These are phyloP conservation scores for Amphiura filiformis DNA, from an alignment of 35 echinoderm and acorn worm species.

Conservation along the genomic window DNA sequence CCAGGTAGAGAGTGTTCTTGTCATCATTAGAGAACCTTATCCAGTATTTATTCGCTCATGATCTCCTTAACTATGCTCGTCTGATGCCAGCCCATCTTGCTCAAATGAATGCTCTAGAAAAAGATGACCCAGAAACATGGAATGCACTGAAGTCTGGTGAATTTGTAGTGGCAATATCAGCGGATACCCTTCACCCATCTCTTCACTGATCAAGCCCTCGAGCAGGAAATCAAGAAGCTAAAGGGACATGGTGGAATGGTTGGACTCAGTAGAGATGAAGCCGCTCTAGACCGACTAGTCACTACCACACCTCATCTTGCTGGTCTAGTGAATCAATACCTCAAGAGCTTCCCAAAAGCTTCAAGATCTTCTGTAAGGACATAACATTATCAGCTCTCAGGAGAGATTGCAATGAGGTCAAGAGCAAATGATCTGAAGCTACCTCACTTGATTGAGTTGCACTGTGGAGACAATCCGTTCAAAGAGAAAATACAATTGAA, in stretches of 20 bases:
- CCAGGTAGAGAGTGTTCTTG: slow-evolving; percentile 49
- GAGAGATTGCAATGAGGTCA: too few species aligned
- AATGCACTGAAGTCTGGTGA: slow-evolving; percentile 8
- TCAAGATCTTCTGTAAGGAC: too few species aligned
- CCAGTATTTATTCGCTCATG: slow-evolving; percentile 35
- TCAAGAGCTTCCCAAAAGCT: too few species aligned
- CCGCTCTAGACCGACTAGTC: slow-evolving; percentile 19
- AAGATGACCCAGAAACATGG: slow-evolving; percentile 7
- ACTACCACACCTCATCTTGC: slow-evolving; percentile 21
- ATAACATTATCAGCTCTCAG: too few species aligned
- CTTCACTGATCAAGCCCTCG: slow-evolving; percentile 22
- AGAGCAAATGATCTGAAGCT: too few species aligned
- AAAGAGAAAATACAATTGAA: not conserved
- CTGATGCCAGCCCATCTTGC: slow-evolving; percentile 43
- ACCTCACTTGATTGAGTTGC: slow-evolving; percentile 33
- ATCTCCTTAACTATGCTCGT: slow-evolving; percentile 40
- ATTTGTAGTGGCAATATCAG: slow-evolving; percentile 21
- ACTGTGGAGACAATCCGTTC: slow-evolving; percentile 43
- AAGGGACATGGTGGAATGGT: slow-evolving; percentile 26
- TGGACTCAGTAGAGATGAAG: not conserved
- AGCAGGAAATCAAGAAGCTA: slow-evolving; percentile 18
- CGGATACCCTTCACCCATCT: slow-evolving; percentile 21
- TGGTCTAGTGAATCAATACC: too few species aligned
- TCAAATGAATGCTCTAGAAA: slow-evolving; percentile 41
- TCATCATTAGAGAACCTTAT: slow-evolving; percentile 29